Percentiles rank a stretch among this genome's conserved stretches.
These are phyloP conservation scores for Desmophyllum pertusum DNA, from an alignment of 92 coral and sea anemone species.

Conservation along the genomic window DNA sequence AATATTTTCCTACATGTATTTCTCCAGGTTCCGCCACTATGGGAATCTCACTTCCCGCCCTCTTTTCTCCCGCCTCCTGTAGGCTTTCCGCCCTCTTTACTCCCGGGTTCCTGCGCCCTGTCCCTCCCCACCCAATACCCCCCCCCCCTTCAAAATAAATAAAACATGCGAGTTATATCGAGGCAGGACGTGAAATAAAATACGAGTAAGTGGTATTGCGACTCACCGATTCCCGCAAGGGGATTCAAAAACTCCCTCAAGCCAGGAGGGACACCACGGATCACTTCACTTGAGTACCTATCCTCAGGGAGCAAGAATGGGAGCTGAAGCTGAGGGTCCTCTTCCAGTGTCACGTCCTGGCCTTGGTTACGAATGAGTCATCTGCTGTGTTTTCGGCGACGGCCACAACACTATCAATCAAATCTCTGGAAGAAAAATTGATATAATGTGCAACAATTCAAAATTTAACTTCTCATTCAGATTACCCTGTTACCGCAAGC, in stretches of 20 bases:
- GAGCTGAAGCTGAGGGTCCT: constrained; percentile 91
- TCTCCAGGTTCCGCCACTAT: too few species aligned
- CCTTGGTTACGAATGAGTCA: constrained; percentile 91
- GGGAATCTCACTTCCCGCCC: too few species aligned
- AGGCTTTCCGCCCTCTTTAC: too few species aligned
- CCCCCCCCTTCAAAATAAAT: too few species aligned
- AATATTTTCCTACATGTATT: too few species aligned
- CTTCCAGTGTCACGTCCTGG: constrained; percentile 89
- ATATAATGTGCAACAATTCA: background rate
- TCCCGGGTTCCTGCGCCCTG: too few species aligned
- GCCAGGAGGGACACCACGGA: constrained; percentile 97
- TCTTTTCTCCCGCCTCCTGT: too few species aligned
- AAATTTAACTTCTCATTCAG: background rate
- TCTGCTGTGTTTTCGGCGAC: constrained; percentile 97
- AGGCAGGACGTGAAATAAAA: background rate
- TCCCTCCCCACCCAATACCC: too few species aligned
- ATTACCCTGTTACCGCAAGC: background rate
- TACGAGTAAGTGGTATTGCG: background rate
- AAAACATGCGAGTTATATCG: too few species aligned
- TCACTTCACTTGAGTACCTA: constrained; percentile 94
- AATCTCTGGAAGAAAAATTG: constrained; percentile 48
- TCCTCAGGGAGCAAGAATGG: constrained; percentile 97
- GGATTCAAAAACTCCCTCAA: constrained; percentile 92
- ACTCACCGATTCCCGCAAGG: constrained; percentile 78
- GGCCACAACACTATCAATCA: constrained; percentile 82